Base-by-base conservation (phyloP, 2,797 vertebrate species). In the Lutjanus argentimaculatus region DNA sequence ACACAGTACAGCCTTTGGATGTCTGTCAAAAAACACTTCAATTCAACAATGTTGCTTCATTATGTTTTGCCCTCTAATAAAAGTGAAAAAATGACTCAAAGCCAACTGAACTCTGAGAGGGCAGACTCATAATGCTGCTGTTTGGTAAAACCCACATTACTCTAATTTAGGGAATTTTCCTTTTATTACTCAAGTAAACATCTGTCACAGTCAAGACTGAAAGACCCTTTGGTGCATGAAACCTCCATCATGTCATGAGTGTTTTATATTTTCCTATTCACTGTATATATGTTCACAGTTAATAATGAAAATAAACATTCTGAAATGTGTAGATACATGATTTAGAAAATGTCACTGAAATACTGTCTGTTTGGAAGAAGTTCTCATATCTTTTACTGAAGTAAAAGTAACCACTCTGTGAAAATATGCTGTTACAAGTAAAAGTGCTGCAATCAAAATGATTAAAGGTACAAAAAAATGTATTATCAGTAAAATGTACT, bases 271-370 rank as follows among this genome's bases (percentile, higher is more conserved):
- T 16, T 48, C 4, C 19, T 66, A 19, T 78, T 70, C 21, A 77
- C 19, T 75, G 56, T 75, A 55, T 67, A 67, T 55, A 69, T 74
- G 30, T 64, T 46, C 6, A 56, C 19, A 17, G 67, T 73, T 58
- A 51, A 72, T 49, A 74, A 84, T 66, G 57, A 53, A 52, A 75
- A 72, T 62, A 83, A 80, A 81, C 42, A 19, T 30, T 7, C 57
- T 56, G 6, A 17, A 36, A 53, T 55, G 25, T 51, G 40, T 64
- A 14, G 12, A 76, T 64, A 63, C 19, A 14, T 21, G 25, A 74
- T 73, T 76, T 58, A 36, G 9, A 77, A 66, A 63, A 40, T 13
- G 49, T 52, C 4, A 56, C 14, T 53, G 8, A 65, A 19, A 61
- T 19, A 53, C 22, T 14, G 5, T 7, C 46, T 80, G 51, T 43